Conservation (phyloP, 1,140 invertebrate species). For the Nasonia longicornis region DNA sequence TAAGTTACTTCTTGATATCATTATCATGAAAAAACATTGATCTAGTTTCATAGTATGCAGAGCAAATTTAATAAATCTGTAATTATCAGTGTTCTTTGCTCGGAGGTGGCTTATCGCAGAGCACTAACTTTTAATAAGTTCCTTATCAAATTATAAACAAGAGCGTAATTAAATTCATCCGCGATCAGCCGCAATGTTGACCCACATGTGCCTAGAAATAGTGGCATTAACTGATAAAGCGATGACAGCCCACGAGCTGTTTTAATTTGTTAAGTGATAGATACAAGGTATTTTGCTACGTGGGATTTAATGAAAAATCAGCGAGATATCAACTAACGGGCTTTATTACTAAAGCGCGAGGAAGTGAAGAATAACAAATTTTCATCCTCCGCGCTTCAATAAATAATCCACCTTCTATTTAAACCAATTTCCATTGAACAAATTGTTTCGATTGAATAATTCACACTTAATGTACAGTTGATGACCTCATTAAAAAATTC, state of each 20-base stretch:
- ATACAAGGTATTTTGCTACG: constrained; percentile 4
- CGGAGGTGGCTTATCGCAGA: neutral
- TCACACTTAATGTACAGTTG: no score
- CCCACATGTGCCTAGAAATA: constrained; percentile 15
- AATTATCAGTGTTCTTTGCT: neutral
- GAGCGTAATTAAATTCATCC: constrained; percentile 29
- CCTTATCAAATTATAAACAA: constrained; percentile 23
- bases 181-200: constrained; percentile 1
- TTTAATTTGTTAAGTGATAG: constrained; percentile 21
- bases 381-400: no score
- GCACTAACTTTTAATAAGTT: constrained; percentile 20
- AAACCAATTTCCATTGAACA: no score
- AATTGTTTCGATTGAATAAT: no score
- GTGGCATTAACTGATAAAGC: constrained; percentile 14
- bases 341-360: neutral
- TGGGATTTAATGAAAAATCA: constrained; percentile 20
- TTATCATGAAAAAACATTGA: neutral
- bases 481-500: no score
- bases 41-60: neutral
- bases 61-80: constrained; percentile 10
- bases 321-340: neutral
- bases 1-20: neutral
- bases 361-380: neutral
- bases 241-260: neutral
- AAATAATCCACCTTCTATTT: no score